These are phyloP conservation scores for Arvicanthis niloticus DNA, from an alignment of 2,113 vertebrate species.

Conservation along the genomic window DNA sequence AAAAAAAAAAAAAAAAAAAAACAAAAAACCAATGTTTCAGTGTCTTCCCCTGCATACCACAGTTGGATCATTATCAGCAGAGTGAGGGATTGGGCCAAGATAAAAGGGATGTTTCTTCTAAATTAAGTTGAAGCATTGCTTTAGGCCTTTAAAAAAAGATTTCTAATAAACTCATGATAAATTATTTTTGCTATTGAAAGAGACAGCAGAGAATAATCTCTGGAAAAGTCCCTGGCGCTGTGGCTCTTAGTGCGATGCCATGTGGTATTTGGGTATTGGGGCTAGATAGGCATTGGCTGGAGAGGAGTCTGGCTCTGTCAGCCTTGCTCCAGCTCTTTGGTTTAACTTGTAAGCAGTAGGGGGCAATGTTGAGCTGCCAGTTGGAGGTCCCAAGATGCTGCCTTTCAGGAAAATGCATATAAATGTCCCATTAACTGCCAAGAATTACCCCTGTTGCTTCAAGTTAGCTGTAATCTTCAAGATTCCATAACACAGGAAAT, in stretches of 20 bases:
- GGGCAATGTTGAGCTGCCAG: conserved; percentile 95
- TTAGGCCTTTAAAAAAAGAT: conserved; percentile 81
- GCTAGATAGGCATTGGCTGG: neutral
- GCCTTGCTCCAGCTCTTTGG: neutral
- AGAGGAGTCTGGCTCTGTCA: neutral
- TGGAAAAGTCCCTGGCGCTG: conserved; percentile 58
- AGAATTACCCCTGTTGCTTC: conserved; percentile 89
- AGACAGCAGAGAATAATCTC: conserved; percentile 80
- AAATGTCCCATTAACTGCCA: conserved; percentile 85
- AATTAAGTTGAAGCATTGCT: conserved; percentile 85
- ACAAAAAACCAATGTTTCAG: conserved; percentile 78
- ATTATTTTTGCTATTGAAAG: conserved; percentile 83
- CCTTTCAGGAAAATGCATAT: conserved; percentile 78
- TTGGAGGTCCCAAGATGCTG: conserved; percentile 14
- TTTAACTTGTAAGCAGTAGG: conserved; percentile 86
- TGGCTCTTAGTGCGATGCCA: neutral
- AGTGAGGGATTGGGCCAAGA: conserved; percentile 76
- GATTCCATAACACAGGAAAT: conserved; percentile 90
- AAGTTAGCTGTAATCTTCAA: conserved; percentile 86
- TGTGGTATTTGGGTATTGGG: neutral
- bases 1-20: neutral
- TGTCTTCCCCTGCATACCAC: conserved; percentile 83
- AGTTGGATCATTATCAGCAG: conserved; percentile 85
- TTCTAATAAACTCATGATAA: conserved; percentile 84
- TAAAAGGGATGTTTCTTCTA: conserved; percentile 84